Evolutionary conservation across 2,113 vertebrate species (phyloP).

Genomic region (Oreochromis spilurus): DNA sequence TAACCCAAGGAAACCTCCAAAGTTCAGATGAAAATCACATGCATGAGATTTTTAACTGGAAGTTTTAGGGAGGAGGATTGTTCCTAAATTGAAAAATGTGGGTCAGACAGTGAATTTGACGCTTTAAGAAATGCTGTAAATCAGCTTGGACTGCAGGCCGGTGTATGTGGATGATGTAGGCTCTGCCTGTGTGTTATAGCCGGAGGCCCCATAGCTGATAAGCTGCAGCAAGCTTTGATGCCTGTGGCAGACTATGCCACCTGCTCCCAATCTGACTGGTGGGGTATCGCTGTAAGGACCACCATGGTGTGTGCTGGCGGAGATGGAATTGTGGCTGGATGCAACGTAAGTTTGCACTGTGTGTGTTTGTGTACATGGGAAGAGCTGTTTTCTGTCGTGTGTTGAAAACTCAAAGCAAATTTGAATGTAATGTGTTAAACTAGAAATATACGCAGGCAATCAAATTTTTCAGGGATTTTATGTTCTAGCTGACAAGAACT

Average conservation of each 20-base stretch:
- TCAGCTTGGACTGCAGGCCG: conserved; percentile 37
- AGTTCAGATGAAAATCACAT: conserved; percentile 19
- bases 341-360: conserved; percentile 68
- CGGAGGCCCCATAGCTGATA: conserved; percentile 76
- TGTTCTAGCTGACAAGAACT: background rate
- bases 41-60: background rate
- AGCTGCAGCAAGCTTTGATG: conserved; percentile 79
- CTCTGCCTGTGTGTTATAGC: conserved; percentile 65
- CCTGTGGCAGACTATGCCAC: conserved; percentile 76
- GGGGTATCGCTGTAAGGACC: conserved; percentile 67
- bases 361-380: background rate
- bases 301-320: conserved; percentile 78
- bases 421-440: background rate
- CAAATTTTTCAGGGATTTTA: background rate
- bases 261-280: conserved; percentile 77
- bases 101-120: conserved; percentile 10
- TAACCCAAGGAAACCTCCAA: background rate
- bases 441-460: background rate
- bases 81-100: conserved; percentile 48
- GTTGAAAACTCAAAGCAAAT: background rate
- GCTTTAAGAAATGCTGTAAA: conserved; percentile 18
- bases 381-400: background rate
- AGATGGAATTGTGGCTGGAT: conserved; percentile 75
- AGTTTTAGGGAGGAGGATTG: conserved; percentile 10
- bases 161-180: conserved; percentile 35